Conservation (phyloP, 1,140 invertebrate species). For the Macrocentrus cingulum region DNA sequence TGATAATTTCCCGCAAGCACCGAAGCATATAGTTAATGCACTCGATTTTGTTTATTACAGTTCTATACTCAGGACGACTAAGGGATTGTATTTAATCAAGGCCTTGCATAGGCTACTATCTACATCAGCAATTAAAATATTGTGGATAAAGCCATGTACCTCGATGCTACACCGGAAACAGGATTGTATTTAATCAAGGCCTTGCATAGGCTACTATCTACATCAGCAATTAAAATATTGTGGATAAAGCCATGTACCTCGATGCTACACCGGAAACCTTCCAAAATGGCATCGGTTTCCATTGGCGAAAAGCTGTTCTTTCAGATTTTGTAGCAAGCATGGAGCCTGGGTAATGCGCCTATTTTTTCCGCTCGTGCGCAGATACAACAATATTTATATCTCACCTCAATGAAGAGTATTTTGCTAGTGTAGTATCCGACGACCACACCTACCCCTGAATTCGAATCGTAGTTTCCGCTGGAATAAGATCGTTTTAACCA, state of each 20-base stretch:
- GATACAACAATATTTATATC: slow-evolving; percentile 50
- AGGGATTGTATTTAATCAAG: too few species aligned
- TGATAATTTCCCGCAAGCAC: not conserved
- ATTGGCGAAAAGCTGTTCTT: slow-evolving; percentile 40
- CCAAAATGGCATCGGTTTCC: slow-evolving; percentile 48
- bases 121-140: too few species aligned
- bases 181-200: slow-evolving; percentile 38
- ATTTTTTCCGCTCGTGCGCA: slow-evolving; percentile 36
- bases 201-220: slow-evolving; percentile 49
- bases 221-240: slow-evolving; percentile 48
- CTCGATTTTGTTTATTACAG: slow-evolving; percentile 34
- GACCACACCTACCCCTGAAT: not conserved
- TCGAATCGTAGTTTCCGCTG: slow-evolving; percentile 23
- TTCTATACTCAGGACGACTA: slow-evolving; percentile 32
- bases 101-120: too few species aligned
- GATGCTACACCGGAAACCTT: slow-evolving; percentile 48
- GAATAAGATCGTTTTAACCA: too few species aligned
- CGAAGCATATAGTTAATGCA: slow-evolving; percentile 11
- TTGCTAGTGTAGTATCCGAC: slow-evolving; percentile 35
- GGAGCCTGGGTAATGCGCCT: slow-evolving; percentile 20
- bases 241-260: slow-evolving; percentile 49
- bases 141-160: too few species aligned
- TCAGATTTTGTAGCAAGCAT: slow-evolving; percentile 45
- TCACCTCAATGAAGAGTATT: slow-evolving; percentile 46
- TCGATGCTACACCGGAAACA: too few species aligned